phyloP scores from a whole-genome alignment of 1,140 invertebrate genomes.

The Zaprionus gabonicus region DNA sequence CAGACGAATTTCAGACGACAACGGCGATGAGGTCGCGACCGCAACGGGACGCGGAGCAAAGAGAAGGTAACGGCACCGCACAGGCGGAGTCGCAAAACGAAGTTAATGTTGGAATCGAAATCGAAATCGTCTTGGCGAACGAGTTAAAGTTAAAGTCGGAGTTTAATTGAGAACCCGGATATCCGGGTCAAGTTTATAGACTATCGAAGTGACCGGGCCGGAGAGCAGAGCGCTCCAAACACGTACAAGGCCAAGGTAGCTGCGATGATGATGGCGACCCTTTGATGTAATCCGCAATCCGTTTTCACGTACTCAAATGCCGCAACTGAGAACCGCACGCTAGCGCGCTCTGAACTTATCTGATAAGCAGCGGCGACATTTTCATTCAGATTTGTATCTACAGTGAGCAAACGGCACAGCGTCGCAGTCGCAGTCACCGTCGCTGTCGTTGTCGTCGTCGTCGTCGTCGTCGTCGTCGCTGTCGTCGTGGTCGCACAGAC shows the following conservation, averaged over 20 bases:
- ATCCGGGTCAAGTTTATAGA: neutral
- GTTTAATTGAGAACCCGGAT: neutral
- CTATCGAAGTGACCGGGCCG: neutral
- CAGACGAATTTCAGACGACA: conserved; percentile 35
- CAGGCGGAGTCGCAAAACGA: neutral
- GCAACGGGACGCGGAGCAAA: conserved; percentile 16
- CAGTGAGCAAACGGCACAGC: conserved; percentile 30
- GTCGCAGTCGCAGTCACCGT: conserved; percentile 19
- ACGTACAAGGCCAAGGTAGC: neutral
- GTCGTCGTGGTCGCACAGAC: neutral
- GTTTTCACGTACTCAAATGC: conserved; percentile 9
- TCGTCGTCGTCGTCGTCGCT: neutral
- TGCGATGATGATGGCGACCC: neutral
- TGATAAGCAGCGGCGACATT: conserved; percentile 75
- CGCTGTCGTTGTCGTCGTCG: neutral
- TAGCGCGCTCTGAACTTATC: conserved; percentile 75
- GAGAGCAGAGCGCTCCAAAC: neutral
- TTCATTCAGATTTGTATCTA: conserved; percentile 80
- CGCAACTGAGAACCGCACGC: conserved; percentile 64
- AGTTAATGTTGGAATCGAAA: neutral
- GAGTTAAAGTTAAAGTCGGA: neutral
- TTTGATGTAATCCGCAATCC: conserved; percentile 3
- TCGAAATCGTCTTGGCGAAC: neutral
- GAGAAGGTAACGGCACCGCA: neutral
- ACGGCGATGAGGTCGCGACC: conserved; percentile 46